Conservation (phyloP, 2,888 invertebrate genomes). For the Cephalotes varians region DNA sequence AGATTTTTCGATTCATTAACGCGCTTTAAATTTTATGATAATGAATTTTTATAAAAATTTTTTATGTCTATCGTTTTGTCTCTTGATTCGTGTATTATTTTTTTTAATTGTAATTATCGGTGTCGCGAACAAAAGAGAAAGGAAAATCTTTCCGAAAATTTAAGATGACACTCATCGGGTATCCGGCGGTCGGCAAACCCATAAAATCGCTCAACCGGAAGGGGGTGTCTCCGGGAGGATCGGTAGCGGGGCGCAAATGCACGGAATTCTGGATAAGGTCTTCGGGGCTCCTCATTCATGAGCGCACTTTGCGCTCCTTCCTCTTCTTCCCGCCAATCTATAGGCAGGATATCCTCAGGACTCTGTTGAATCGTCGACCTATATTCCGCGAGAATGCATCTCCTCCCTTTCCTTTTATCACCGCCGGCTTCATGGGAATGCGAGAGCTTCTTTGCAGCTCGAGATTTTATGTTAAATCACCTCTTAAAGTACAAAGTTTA, state of each 20-base stretch:
- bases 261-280: slow-evolving; percentile 75
- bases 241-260: slow-evolving; percentile 81
- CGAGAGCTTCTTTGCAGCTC: slow-evolving; percentile 56
- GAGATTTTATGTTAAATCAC: slow-evolving; percentile 44
- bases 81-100: background rate
- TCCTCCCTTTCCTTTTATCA: slow-evolving; percentile 60
- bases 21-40: background rate
- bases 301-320: slow-evolving; percentile 75
- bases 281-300: slow-evolving; percentile 74
- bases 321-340: slow-evolving; percentile 74
- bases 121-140: slow-evolving; percentile 18
- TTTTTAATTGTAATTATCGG: slow-evolving; percentile 1
- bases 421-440: slow-evolving; percentile 71
- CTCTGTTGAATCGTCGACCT: slow-evolving; percentile 81
- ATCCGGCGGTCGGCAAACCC: slow-evolving; percentile 65
- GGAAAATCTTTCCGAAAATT: slow-evolving; percentile 61
- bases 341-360: slow-evolving; percentile 82
- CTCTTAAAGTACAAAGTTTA: background rate
- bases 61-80: background rate
- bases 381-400: slow-evolving; percentile 75
- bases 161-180: slow-evolving; percentile 73
- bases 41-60: background rate
- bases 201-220: slow-evolving; percentile 81
- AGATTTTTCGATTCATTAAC: background rate
- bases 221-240: slow-evolving; percentile 80